These are phyloP conservation scores for Peucedramus taeniatus DNA, from an alignment of 2,113 vertebrate genomes.

Conservation along the genomic window DNA sequence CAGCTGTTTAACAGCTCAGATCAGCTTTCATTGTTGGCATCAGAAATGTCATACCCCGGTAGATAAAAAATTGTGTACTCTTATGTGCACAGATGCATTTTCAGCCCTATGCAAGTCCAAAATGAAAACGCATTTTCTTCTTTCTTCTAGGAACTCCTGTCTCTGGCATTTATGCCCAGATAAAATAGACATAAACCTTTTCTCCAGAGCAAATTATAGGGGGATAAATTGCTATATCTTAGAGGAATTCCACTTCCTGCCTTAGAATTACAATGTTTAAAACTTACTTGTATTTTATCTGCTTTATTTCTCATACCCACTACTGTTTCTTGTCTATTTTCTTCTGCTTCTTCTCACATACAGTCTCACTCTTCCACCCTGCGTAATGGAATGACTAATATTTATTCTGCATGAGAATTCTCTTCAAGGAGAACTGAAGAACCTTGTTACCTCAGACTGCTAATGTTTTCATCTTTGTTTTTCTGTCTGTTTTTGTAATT, in stretches of 20 bases:
- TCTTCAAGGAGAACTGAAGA: background rate
- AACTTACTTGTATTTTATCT: background rate
- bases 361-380: background rate
- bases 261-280: background rate
- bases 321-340: background rate
- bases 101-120: background rate
- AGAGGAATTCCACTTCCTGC: background rate
- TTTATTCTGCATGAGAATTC: background rate
- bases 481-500: background rate
- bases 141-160: background rate
- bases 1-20: background rate
- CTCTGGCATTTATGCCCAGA: background rate
- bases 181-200: background rate
- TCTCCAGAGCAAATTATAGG: background rate
- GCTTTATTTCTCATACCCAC: background rate
- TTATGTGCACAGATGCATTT: background rate
- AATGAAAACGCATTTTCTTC: background rate
- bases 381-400: background rate
- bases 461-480: background rate
- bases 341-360: background rate
- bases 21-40: background rate
- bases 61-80: background rate
- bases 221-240: background rate
- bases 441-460: background rate
- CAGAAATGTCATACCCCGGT: background rate